Evolutionary conservation across 2,113 vertebrate genomes (phyloP).

Genomic region (Polypterus senegalus): DNA sequence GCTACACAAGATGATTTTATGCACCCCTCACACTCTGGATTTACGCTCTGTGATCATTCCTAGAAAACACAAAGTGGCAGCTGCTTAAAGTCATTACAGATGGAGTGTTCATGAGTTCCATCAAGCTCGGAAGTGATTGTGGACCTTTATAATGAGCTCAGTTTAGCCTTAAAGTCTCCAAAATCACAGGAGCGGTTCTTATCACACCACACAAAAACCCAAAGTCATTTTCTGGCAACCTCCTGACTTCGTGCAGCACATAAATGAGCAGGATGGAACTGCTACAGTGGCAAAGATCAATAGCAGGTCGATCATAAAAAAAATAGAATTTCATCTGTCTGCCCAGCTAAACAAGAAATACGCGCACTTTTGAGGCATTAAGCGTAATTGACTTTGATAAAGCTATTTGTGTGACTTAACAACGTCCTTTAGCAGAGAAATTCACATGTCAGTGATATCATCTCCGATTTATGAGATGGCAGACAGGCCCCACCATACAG

Average conservation of each 20-base stretch:
- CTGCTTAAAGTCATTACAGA: too few species aligned
- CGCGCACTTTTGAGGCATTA: not conserved
- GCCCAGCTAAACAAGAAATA: not conserved
- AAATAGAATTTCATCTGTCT: slow-evolving; percentile 1
- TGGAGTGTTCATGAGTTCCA: too few species aligned
- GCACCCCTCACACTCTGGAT: too few species aligned
- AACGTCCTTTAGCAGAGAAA: not conserved
- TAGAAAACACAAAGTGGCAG: too few species aligned
- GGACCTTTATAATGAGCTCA: too few species aligned
- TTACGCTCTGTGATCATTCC: too few species aligned
- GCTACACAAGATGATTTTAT: too few species aligned
- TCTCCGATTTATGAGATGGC: not conserved
- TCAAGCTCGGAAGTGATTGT: too few species aligned
- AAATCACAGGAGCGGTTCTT: too few species aligned
- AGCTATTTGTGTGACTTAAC: not conserved
- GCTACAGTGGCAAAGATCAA: not conserved
- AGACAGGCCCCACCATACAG: not conserved
- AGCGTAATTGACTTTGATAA: not conserved
- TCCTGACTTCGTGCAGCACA: not conserved
- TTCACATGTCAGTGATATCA: not conserved
- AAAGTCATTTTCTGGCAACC: not conserved
- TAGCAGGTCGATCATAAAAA: slow-evolving; percentile 3
- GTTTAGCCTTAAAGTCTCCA: too few species aligned
- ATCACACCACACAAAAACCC: not conserved
- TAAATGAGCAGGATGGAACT: not conserved